phyloP scores from a whole-genome alignment of 2,888 invertebrate genomes.

The Hofmannophila pseudospretella region DNA sequence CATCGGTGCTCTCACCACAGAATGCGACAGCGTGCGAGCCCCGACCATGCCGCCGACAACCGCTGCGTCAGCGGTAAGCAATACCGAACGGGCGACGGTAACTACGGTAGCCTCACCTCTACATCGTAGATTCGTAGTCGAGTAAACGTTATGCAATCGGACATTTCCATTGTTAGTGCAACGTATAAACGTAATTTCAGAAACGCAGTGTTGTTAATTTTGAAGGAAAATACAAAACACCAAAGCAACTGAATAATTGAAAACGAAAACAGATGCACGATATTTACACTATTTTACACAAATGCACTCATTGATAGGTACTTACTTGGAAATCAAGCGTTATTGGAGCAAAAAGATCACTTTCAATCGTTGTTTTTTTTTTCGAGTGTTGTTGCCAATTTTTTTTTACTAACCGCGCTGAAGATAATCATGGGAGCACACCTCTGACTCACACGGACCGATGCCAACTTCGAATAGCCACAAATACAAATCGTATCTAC shows the following conservation, averaged over 20 bases:
- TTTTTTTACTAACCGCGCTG: constrained; percentile 31
- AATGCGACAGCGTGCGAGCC: constrained; percentile 15
- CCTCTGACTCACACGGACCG: constrained; percentile 57
- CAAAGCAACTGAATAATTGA: too few relatives aligned
- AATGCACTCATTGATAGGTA: too few relatives aligned
- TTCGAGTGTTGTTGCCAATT: constrained; percentile 23
- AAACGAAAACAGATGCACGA: too few relatives aligned
- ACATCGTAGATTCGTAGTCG: background rate
- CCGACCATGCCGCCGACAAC: constrained; percentile 9
- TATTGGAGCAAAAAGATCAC: constrained; percentile 15
- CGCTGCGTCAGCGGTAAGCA: constrained; percentile 22
- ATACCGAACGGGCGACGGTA: constrained; percentile 8
- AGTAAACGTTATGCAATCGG: background rate
- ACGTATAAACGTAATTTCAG: background rate
- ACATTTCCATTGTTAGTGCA: constrained; percentile 1
- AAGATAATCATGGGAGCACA: constrained; percentile 54
- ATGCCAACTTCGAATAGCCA: constrained; percentile 46
- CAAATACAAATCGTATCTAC: constrained; percentile 29
- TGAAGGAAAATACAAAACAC: too few relatives aligned
- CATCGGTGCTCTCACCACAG: constrained; percentile 10
- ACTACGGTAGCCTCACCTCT: too few relatives aligned
- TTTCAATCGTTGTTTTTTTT: constrained; percentile 22
- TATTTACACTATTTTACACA: too few relatives aligned
- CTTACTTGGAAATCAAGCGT: background rate
- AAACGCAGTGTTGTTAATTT: too few relatives aligned